Evolutionary conservation across 2,113 vertebrate genomes (phyloP).

Genomic region (Gopherus flavomarginatus): DNA sequence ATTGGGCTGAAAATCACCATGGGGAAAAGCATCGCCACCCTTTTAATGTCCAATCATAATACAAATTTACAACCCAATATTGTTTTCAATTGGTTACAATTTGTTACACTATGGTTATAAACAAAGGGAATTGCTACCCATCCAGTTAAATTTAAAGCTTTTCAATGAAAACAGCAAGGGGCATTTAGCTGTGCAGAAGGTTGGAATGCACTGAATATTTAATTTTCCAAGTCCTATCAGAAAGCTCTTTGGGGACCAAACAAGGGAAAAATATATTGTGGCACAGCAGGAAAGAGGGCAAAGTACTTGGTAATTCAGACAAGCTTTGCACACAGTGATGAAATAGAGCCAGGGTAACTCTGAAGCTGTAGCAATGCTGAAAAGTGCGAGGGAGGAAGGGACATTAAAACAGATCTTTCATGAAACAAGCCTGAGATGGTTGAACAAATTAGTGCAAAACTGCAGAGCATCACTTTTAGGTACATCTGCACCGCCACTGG

Average conservation of each 20-base stretch:
- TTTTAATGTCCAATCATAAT: conserved; percentile 46
- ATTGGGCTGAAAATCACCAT: conserved; percentile 39
- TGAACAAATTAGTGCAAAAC: conserved; percentile 28
- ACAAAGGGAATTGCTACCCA: conserved; percentile 55
- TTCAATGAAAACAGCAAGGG: conserved; percentile 56
- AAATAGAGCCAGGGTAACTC: neutral
- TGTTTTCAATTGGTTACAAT: conserved; percentile 59
- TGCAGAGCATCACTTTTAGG: conserved; percentile 17
- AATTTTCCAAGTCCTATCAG: conserved; percentile 62
- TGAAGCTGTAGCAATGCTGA: neutral
- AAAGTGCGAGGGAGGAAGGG: neutral
- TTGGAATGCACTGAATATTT: conserved; percentile 40
- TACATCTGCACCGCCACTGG: neutral
- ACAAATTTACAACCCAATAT: conserved; percentile 61
- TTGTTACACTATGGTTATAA: conserved; percentile 39
- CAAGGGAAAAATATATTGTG: conserved; percentile 27
- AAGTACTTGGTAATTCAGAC: conserved; percentile 27
- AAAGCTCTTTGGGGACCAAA: conserved; percentile 37
- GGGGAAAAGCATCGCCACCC: conserved; percentile 17
- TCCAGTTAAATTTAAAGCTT: conserved; percentile 55
- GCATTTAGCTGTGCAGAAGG: conserved; percentile 51
- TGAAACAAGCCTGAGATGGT: conserved; percentile 19
- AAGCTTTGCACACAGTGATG: conserved; percentile 13
- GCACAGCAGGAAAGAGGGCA: conserved; percentile 38
- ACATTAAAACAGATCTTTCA: conserved; percentile 50